phyloP scores from a whole-genome alignment of 2,113 vertebrate species.

The Amazona vittata region DNA sequence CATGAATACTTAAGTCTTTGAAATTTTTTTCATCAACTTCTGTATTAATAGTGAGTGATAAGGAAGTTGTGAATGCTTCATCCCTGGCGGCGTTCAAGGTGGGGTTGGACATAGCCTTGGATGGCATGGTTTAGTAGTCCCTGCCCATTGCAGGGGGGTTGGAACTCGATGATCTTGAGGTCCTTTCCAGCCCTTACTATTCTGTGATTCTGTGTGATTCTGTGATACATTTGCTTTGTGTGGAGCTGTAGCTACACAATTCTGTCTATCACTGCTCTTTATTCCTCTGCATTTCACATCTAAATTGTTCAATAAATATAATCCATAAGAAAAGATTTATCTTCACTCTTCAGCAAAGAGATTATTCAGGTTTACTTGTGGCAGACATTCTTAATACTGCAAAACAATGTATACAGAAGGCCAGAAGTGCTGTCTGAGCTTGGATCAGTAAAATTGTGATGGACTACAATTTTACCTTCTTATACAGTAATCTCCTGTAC shows the following conservation, averaged over 20 bases:
- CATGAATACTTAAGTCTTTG: conserved; percentile 3
- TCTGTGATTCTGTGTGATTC: no score
- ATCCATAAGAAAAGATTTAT: conserved; percentile 5
- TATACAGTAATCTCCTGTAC: not conserved
- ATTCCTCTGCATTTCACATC: conserved; percentile 19
- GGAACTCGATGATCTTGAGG: no score
- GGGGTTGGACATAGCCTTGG: no score
- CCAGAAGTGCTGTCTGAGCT: not conserved
- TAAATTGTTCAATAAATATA: conserved; percentile 20
- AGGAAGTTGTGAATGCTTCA: no score
- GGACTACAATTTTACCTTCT: not conserved
- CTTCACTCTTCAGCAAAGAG: not conserved
- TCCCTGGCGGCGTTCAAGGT: no score
- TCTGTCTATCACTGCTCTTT: not conserved
- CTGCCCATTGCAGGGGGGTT: no score
- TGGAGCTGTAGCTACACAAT: not conserved
- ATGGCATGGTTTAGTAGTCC: no score
- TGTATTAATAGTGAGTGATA: conserved; percentile 41
- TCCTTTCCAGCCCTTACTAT: no score
- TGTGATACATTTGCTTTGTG: conserved; percentile 16
- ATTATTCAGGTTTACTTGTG: not conserved
- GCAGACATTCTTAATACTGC: not conserved
- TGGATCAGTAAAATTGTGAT: not conserved
- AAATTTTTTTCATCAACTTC: conserved; percentile 18
- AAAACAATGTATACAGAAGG: not conserved